Base-by-base conservation (phyloP, 2,797 vertebrate species). In the Coranthus polyacanthus region DNA sequence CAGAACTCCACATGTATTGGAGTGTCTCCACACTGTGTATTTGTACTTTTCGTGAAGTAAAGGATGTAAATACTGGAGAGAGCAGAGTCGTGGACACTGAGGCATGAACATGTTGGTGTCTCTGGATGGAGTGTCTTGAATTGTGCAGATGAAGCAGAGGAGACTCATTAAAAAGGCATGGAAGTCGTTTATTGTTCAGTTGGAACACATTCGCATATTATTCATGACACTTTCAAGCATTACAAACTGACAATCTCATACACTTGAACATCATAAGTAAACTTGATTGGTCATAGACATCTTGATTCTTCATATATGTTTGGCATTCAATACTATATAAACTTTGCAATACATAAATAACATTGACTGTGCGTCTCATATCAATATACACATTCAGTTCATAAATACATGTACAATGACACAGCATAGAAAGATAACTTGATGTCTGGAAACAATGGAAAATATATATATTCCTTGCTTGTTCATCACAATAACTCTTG, bases 291-390 rank as follows among this genome's bases (percentile, higher is more conserved):
- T 72, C 78, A 74, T 63, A 17, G 78, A 81, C 78, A 67, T 51
- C 46, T 77, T 61, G 45, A 83, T 80, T 45, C 68, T 74, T 85
- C 71, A 68, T 74, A 78, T 69, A 75, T 47, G 62, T 21, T 78
- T 68, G 69, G 79, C 79, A 77, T 87, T 83, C 67, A 71, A 42
- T 43, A 69, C 59, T 59, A 73, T 82, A 85, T 68, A 81, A 82
- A 81, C 72, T 56, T 78, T 72, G 66, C 56, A 82, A 76, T 83
- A 84, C 87, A 92, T 92, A 92, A 92, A 93, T 91, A 90, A 88
- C 75, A 88, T 67, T 58, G 82, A 84, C 68, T 88, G 78, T 87
- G 79, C 69, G 12, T 83, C 67, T 86, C 78, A 84, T 82, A 84
- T 86, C 55, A 82, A 85, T 86, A 89, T 85, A 90, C 72, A 91